phyloP scores from a whole-genome alignment of 2,113 vertebrate genomes.

The Corvus hawaiiensis region DNA sequence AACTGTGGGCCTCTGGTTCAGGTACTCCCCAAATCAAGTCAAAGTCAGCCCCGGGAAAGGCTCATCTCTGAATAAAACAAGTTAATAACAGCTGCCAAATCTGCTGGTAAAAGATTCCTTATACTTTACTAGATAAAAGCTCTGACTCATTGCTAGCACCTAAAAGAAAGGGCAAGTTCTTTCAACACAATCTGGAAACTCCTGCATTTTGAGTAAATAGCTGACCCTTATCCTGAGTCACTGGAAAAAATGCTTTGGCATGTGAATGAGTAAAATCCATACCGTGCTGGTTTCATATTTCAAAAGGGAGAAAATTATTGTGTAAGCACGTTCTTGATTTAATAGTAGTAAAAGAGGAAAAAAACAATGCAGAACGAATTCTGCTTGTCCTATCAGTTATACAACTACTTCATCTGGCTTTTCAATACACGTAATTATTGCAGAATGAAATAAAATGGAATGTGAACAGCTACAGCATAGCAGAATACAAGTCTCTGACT shows the following conservation, averaged over 20 bases:
- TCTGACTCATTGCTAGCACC: constrained; percentile 36
- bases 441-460: neutral
- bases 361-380: neutral
- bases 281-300: constrained; percentile 38
- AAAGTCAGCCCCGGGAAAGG: neutral
- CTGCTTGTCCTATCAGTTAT: neutral
- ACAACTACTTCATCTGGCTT: neutral
- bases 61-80: neutral
- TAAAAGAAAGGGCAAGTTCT: constrained; percentile 61
- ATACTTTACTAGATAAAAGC: constrained; percentile 29
- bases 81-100: constrained; percentile 14
- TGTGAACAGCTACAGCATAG: neutral
- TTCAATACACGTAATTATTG: neutral
- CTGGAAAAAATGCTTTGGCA: constrained; percentile 64
- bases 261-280: constrained; percentile 62
- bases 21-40: neutral
- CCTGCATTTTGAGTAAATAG: constrained; percentile 63
- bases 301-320: constrained; percentile 46
- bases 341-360: neutral
- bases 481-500: neutral
- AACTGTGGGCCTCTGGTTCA: neutral
- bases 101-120: constrained; percentile 31
- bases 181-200: constrained; percentile 72
- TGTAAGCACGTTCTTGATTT: constrained; percentile 9
- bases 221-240: constrained; percentile 73